Evolutionary conservation across 1,140 invertebrate species (phyloP), one percentile per base, ranked within the genome.

Genomic region (Phymorhynchus buccinoides): DNA sequence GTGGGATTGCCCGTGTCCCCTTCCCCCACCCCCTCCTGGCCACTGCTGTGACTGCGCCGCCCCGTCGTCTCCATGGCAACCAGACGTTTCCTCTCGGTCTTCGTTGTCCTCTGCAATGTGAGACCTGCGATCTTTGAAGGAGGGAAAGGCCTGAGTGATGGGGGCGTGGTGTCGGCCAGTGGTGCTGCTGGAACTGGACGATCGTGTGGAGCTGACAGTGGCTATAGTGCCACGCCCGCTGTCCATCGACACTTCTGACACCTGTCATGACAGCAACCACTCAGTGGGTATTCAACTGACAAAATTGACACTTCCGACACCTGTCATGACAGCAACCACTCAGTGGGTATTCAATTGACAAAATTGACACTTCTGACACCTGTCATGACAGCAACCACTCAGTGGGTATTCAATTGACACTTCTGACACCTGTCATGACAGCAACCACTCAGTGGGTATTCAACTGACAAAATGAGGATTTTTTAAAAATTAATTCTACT

Each of bases 141-240:
- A 71, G 39, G 89, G 91, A 39, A 90, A 88, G 22, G 89, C 90
- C 84, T n/a, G n/a, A n/a, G n/a, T n/a, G n/a, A n/a, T n/a, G n/a
- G 89, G 88, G 44, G 89, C 86, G 2, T 88, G 90, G 22, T 79
- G 85, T 22, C 27, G 84, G 68, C 75, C 86, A n/a, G n/a, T n/a
- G n/a, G n/a, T n/a, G 84, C 44, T 86, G 83, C 39, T 85, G 39
- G 84, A 88, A 30, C 84, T 85, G 35, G 86, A 86, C 32, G 83
- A 84, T 16, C 77, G 56, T 22, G 75, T 42, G 41, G 85, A 83
- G 35, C n/a, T 73, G 14, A 79, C 83, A 18, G 92, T 92, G 42
- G 91, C 88, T 87, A 93, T 89, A 18, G 93, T 93, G 56, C 91
- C 92, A 35, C 89, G 88, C 37, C 93, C 93, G 90, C 93, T 93